phyloP scores from a whole-genome alignment of 1,140 invertebrate species.

The Gerris buenoi region DNA sequence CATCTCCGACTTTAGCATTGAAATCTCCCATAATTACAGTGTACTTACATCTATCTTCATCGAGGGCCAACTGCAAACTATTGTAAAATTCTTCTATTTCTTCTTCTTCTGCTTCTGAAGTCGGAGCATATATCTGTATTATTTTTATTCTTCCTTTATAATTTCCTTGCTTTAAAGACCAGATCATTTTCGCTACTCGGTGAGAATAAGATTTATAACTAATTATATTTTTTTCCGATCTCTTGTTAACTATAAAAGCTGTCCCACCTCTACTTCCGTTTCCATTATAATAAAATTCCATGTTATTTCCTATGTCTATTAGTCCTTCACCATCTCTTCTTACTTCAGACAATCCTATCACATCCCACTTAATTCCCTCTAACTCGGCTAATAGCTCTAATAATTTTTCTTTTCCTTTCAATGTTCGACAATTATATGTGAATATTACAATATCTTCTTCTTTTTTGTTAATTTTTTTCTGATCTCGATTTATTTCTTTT shows the following conservation, averaged over 20 bases:
- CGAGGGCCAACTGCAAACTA: not conserved
- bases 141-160: not conserved
- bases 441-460: not conserved
- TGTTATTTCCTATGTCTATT: not conserved
- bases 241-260: not conserved
- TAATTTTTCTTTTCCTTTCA: not conserved
- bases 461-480: not conserved
- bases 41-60: not conserved
- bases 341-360: not conserved
- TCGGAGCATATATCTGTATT: not conserved
- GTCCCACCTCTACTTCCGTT: not conserved
- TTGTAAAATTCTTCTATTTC: not conserved
- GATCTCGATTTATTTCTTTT: not conserved
- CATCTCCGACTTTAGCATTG: not conserved
- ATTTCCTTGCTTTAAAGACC: not conserved
- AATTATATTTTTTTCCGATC: not conserved
- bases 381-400: not conserved
- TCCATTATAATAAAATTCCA: not conserved
- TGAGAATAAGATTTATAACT: not conserved
- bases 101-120: not conserved
- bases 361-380: not conserved
- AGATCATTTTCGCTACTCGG: not conserved
- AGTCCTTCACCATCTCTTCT: not conserved
- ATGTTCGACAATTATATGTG: not conserved
- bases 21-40: not conserved